Percentiles rank a stretch among this genome's conserved stretches.
Conservation (phyloP, 1,140 invertebrate species). For the Sitophilus oryzae region DNA sequence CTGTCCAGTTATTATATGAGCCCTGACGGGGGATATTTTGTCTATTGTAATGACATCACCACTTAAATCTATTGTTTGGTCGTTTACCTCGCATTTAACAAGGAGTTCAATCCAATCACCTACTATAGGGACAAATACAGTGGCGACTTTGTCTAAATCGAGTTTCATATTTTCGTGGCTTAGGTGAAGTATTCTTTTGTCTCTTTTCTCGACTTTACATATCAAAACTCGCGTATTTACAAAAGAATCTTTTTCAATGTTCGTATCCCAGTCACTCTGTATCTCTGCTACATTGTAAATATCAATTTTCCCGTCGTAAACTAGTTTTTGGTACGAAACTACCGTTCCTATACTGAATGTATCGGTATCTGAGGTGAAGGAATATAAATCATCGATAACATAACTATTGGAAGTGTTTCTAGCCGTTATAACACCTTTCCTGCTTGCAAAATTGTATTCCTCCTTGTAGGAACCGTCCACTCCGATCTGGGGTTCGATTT, state of each 20-base stretch:
- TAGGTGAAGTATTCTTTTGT: constrained; percentile 29
- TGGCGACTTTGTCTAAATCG: constrained; percentile 36
- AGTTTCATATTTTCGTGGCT: constrained; percentile 31
- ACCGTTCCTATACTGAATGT: constrained; percentile 12
- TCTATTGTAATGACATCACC: constrained; percentile 54
- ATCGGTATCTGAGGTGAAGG: constrained; percentile 1
- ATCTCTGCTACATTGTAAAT: constrained; percentile 14
- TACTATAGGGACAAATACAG: constrained; percentile 49
- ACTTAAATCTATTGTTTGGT: constrained; percentile 44
- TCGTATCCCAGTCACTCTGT: constrained; percentile 32
- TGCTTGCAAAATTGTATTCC: constrained; percentile 14
- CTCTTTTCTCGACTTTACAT: constrained; percentile 33
- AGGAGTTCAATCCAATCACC: constrained; percentile 61
- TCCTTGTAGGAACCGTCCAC: constrained; percentile 1
- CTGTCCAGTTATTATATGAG: constrained; percentile 46
- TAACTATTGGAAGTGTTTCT: constrained; percentile 10
- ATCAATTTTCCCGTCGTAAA: constrained; percentile 14
- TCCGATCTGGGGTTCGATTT: no score
- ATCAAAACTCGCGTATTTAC: constrained; percentile 33
- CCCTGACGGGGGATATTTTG: constrained; percentile 51
- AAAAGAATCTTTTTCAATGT: constrained; percentile 16
- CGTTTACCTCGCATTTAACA: constrained; percentile 51
- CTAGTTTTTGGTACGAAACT: constrained; percentile 20
- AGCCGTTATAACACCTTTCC: constrained; percentile 20
- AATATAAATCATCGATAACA: constrained; percentile 23